phyloP scores from a whole-genome alignment of 2,888 invertebrate species.

The Hypsopygia costalis region DNA sequence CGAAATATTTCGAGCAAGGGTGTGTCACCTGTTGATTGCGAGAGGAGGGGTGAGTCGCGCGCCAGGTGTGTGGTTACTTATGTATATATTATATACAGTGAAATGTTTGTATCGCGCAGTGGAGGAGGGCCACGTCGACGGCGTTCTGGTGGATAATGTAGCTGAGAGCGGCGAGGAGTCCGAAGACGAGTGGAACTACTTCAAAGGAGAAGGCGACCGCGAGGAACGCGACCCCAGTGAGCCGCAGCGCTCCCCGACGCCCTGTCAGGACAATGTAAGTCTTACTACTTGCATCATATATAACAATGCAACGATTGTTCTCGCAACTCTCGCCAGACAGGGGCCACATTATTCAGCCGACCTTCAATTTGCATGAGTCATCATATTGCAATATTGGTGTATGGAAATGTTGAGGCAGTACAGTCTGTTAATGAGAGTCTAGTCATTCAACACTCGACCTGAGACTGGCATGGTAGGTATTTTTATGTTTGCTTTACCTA shows the following conservation, averaged over 20 bases:
- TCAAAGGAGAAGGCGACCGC: conserved; percentile 83
- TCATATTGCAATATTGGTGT: conserved; percentile 2
- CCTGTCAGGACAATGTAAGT: conserved; percentile 71
- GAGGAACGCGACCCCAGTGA: conserved; percentile 80
- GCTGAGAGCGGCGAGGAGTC: conserved; percentile 88
- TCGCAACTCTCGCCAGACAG: conserved; percentile 15
- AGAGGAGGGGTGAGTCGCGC: conserved; percentile 33
- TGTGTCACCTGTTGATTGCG: conserved; percentile 73
- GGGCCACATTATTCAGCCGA: conserved; percentile 10
- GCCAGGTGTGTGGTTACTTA: conserved; percentile 14
- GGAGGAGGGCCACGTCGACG: conserved; percentile 72
- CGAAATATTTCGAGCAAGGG: conserved; percentile 40
- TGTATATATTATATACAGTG: conserved; percentile 23
- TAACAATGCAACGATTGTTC: conserved; percentile 4
- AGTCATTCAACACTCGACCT: too few relatives aligned
- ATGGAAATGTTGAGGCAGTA: background rate
- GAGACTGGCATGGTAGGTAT: too few relatives aligned
- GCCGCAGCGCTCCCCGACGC: conserved; percentile 70
- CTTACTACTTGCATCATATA: conserved; percentile 5
- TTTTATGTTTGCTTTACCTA: too few relatives aligned
- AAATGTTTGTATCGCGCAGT: conserved; percentile 54
- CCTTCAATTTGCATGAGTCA: conserved; percentile 21
- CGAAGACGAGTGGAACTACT: conserved; percentile 95
- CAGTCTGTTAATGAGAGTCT: too few relatives aligned
- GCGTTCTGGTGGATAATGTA: conserved; percentile 84